Base-by-base conservation (phyloP, 2,797 vertebrate genomes). In the Cottoperca gobio region DNA sequence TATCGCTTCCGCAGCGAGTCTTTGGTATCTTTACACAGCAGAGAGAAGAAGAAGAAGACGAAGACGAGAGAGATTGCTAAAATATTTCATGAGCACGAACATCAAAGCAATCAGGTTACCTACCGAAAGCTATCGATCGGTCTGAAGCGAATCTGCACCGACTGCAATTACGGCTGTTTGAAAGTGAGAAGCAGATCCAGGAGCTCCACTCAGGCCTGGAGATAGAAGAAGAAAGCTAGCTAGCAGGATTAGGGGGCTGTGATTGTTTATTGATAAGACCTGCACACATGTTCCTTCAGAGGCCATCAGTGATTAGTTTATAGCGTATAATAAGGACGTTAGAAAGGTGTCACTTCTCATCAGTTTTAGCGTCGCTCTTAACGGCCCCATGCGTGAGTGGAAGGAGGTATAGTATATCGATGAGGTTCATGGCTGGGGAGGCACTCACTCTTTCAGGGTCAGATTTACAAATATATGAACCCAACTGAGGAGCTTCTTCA, bases 231-330 rank as follows among this genome's bases (percentile, higher is more conserved):
- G 69, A 37, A 46, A 61, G 21, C 61, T 11, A 43, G n/a, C 40
- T 26, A 11, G 21, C 9, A 0, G 31, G 74, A 88, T 85, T 82
- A 81, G 28, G 5, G 68, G 60, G 70, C 2, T 23, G 57, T 83
- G 85, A 89, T 90, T 86, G 86, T 83, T 91, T 91, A 89, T 90
- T 86, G 90, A 87, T 80, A 21, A 40, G 78, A 55, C 23, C 50
- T 50, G 39, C 60, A 14, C 6, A 16, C 11, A 43, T 65, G 73
- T 81, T 74, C 31, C 59, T 70, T 71, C 70, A 73, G 55, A 69
- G 43, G 45, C 73, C 2, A 54, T 66, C 35, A 23, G 48, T 57
- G 70, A 69, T 62, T 67, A 40, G 70, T 72, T 83, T 37, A 24
- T 10, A 9, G 60, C 42, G 35, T 43, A 53, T 68, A 77, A 79